Percentiles rank a stretch among this genome's conserved stretches.
phyloP scores from a whole-genome alignment of 2,888 invertebrate genomes.

The Adelognathus sp. region DNA sequence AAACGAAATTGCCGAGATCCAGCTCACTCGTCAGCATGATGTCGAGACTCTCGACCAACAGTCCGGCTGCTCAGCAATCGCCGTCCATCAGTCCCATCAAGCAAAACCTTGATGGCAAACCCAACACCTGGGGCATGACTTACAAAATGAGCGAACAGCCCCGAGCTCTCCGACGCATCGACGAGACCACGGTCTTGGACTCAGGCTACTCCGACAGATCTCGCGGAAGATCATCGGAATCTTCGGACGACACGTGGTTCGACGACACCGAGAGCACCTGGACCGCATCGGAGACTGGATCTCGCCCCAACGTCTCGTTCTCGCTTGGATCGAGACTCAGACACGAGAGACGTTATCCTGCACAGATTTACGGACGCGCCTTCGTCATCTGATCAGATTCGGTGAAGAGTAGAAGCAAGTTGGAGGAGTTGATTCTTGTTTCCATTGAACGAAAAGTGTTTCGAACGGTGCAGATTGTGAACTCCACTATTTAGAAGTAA shows the following conservation, averaged over 20 bases:
- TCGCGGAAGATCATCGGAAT: conserved; percentile 29
- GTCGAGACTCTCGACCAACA: conserved; percentile 34
- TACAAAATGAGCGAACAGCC: neutral
- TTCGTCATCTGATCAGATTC: neutral
- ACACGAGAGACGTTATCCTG: neutral
- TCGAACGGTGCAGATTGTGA: too few species aligned
- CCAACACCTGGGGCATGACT: conserved; percentile 19
- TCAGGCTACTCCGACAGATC: conserved; percentile 71
- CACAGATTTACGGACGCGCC: neutral
- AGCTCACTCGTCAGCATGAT: conserved; percentile 67
- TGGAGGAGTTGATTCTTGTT: neutral
- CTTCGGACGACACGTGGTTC: conserved; percentile 31
- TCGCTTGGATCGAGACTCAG: neutral
- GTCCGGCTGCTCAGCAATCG: conserved; percentile 28
- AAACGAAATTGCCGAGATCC: conserved; percentile 59
- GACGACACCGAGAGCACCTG: conserved; percentile 43
- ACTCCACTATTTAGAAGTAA: conserved; percentile 32
- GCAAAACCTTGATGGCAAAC: neutral
- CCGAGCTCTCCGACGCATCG: conserved; percentile 57
- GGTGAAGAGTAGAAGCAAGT: neutral
- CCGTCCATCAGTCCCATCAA: conserved; percentile 69
- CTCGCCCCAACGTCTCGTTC: neutral
- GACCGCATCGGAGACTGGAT: conserved; percentile 39
- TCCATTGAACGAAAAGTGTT: neutral
- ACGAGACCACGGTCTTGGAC: conserved; percentile 65